phyloP scores from a whole-genome alignment of 2,797 vertebrate genomes.

The Sebastes trivittatus region DNA sequence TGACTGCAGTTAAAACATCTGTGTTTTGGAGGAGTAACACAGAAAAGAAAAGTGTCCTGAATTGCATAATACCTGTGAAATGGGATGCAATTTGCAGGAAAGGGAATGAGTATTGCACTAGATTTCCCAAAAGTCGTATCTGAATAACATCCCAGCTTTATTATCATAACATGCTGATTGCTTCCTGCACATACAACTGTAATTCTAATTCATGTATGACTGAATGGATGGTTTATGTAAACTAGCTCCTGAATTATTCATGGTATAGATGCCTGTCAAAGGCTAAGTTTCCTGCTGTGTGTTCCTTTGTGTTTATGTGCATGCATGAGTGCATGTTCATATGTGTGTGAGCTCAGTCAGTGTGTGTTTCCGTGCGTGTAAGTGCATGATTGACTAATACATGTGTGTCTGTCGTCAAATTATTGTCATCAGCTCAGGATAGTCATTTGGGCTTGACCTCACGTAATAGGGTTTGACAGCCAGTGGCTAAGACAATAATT shows the following conservation, averaged over 20 bases:
- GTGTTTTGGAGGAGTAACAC: not conserved
- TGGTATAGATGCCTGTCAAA: slow-evolving; percentile 39
- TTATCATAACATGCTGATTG: slow-evolving; percentile 51
- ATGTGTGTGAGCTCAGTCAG: not conserved
- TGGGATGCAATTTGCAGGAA: slow-evolving; percentile 21
- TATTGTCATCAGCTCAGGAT: slow-evolving; percentile 65
- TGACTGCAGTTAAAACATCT: not conserved
- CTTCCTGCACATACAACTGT: slow-evolving; percentile 52
- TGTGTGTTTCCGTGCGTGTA: not conserved
- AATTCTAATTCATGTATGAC: slow-evolving; percentile 57
- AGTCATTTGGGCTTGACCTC: slow-evolving; percentile 67
- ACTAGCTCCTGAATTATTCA: slow-evolving; percentile 61
- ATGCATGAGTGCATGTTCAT: not conserved
- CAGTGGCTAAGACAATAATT: slow-evolving; percentile 73
- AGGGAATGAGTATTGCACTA: not conserved
- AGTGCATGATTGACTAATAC: slow-evolving; percentile 36
- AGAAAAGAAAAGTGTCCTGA: not conserved
- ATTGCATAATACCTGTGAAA: slow-evolving; percentile 24
- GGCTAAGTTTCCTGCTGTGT: slow-evolving; percentile 23
- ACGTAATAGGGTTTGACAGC: slow-evolving; percentile 67
- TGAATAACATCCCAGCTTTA: slow-evolving; percentile 36
- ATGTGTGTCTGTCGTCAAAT: slow-evolving; percentile 51
- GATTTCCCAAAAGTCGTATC: slow-evolving; percentile 29
- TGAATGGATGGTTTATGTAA: slow-evolving; percentile 62
- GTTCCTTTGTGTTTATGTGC: slow-evolving; percentile 23